Base-by-base conservation (phyloP, 2,113 vertebrate species). In the Vimba vimba region DNA sequence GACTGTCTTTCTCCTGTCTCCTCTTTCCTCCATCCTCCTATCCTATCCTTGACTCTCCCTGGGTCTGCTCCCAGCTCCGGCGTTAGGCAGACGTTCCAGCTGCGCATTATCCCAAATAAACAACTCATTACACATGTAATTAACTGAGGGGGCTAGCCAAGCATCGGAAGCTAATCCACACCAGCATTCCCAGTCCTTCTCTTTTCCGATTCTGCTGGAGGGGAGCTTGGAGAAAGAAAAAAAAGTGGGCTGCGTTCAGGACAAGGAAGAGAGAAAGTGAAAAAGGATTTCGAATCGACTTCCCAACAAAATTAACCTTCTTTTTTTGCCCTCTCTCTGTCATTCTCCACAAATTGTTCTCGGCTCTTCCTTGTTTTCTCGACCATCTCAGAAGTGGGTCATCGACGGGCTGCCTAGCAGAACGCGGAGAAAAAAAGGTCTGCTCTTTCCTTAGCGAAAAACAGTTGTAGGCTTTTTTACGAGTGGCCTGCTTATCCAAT, bases 111-210 rank as follows among this genome's bases (percentile, higher is more conserved):
- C 91, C 93, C 91, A 94, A 95, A 96, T 94, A 96, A 95, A 95
- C 93, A 95, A 94, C 93, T 94, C 92, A 95, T 95, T 95, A 96
- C 94, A 93, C 87, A 89, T 94, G 93, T 94, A 94, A 93, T 95
- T 95, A 95, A 94, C 93, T 90, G 82, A 93, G 89, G 91, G 92
- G 93, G 92, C 92, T 91, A 92, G 92, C 82, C 86, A 86, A 94
- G 93, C 90, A 89, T 92, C 89, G 89, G 91, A 93, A 93, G 93
- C 92, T 93, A 94, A 95, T 94, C 93, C 92, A 90, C 39, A 83
- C 91, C 94, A 94, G 93, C 91, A 75, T 93, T 93, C 88, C 93
- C 91, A 93, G 92, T 86, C 77, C 90, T 93, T 93, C 89, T 92
- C 89, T 91, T 79, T 79, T 92, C 92, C 90, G 88, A 93, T 93